These are phyloP conservation scores for Sylvia borin DNA, from an alignment of 2,797 vertebrate genomes.

Conservation along the genomic window DNA sequence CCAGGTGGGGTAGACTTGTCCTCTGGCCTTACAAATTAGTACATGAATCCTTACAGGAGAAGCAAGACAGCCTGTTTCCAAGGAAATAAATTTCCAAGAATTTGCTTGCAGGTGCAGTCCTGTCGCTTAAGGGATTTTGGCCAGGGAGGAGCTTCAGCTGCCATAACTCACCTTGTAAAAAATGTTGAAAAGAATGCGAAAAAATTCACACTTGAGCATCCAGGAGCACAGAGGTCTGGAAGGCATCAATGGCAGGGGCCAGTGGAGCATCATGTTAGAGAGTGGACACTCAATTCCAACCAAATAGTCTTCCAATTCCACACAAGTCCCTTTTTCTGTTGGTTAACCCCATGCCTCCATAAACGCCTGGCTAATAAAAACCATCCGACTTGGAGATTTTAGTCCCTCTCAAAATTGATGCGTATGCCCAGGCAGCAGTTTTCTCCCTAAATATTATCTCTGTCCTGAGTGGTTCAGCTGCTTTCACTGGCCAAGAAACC, in stretches of 20 bases:
- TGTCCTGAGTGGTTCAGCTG: neutral
- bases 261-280: neutral
- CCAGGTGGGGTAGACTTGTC: neutral
- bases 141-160: neutral
- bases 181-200: neutral
- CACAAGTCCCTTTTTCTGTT: neutral
- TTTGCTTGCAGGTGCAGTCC: neutral
- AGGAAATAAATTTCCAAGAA: neutral
- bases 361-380: neutral
- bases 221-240: neutral
- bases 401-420: neutral
- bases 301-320: rapidly evolving
- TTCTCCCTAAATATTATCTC: neutral
- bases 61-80: neutral
- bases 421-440: neutral
- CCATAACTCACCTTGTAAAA: neutral
- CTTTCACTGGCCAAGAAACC: neutral
- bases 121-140: neutral
- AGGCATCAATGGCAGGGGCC: neutral
- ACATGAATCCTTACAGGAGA: neutral
- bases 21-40: neutral
- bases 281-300: neutral
- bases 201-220: rapidly evolving
- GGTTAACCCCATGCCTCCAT: neutral
- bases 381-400: neutral